Evolutionary conservation across 2,888 invertebrate species (phyloP), one percentile per base, ranked within the genome.

Genomic region (Malacosoma neustria): DNA sequence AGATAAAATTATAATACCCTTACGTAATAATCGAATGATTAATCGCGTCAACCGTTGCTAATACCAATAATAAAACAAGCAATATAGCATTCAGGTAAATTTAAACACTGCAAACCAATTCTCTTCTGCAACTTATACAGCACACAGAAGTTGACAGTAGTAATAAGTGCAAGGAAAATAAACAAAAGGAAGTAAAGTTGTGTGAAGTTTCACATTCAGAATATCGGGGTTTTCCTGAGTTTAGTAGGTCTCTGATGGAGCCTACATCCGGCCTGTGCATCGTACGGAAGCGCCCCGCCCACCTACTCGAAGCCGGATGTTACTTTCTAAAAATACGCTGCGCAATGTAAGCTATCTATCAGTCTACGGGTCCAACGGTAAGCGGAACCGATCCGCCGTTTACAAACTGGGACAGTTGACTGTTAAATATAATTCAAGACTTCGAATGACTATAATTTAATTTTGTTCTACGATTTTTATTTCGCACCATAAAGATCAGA

Each of bases 291-390:
- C 71, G 69, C 63, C 60, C 62, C 70, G 68, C 65, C 73, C 69
- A 63, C 61, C 52, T 57, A 46, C 46, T 54, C 58, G 53, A 49
- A 79, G 65, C 79, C 84, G 84, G 84, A 84, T 82, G 67, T 72
- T 51, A 81, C 84, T 85, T 84, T 85, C 84, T 85, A 85, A 84
- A 54, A 81, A 80, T 63, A 71, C 66, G 61, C 61, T 50, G 54
- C 45, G 51, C 52, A 45, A 43, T 40, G 48, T 32, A 35, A 39
- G 43, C 42, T 22, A 22, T 22, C 22, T 5, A 9, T 9, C 22
- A 22, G 22, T 22, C 22, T 9, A 22, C 22, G 22, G 9, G 6
- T 33, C n/a, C 11, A 11, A 13, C 15, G 15, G 22, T 9, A 5
- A 22, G 9, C 22, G 4, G 22, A 9, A 22, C 22, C 22, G 22